Percentiles rank a stretch among this genome's conserved stretches.
These are phyloP conservation scores for Homalodisca vitripennis DNA, from an alignment of 1,140 invertebrate genomes.

Conservation along the genomic window DNA sequence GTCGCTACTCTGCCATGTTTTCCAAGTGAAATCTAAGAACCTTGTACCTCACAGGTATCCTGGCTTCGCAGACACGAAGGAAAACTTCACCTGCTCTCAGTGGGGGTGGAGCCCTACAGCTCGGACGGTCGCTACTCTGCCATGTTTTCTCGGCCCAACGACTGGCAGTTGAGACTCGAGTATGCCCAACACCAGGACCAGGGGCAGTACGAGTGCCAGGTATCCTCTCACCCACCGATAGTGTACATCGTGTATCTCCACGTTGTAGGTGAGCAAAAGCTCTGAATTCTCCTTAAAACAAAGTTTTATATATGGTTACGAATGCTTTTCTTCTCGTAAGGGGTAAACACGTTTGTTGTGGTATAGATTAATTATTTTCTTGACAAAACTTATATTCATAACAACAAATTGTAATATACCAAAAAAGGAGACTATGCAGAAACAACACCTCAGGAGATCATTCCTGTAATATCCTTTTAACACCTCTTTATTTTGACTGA, in stretches of 20 bases:
- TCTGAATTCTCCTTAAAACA: too few species aligned
- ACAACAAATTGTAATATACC: too few species aligned
- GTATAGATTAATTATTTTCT: too few species aligned
- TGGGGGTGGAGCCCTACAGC: slow-evolving; percentile 74
- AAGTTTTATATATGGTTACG: too few species aligned
- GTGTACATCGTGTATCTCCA: slow-evolving; percentile 79
- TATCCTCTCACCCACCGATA: slow-evolving; percentile 81
- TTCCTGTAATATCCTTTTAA: too few species aligned
- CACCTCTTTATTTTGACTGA: too few species aligned
- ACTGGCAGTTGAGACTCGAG: slow-evolving; percentile 84
- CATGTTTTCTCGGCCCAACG: slow-evolving; percentile 44
- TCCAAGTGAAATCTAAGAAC: background rate
- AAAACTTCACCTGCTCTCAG: slow-evolving; percentile 72
- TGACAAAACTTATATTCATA: too few species aligned
- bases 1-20: background rate
- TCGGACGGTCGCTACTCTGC: slow-evolving; percentile 54
- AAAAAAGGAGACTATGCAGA: too few species aligned
- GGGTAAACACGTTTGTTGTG: too few species aligned
- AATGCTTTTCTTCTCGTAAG: too few species aligned
- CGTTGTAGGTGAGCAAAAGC: slow-evolving; percentile 84
- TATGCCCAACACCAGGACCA: slow-evolving; percentile 77
- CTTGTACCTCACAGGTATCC: slow-evolving; percentile 58
- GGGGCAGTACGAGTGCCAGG: slow-evolving; percentile 83
- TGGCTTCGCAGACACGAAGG: slow-evolving; percentile 72
- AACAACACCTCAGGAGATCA: too few species aligned